phyloP scores from a whole-genome alignment of 2,888 invertebrate species.

The Tipula lateralis region DNA sequence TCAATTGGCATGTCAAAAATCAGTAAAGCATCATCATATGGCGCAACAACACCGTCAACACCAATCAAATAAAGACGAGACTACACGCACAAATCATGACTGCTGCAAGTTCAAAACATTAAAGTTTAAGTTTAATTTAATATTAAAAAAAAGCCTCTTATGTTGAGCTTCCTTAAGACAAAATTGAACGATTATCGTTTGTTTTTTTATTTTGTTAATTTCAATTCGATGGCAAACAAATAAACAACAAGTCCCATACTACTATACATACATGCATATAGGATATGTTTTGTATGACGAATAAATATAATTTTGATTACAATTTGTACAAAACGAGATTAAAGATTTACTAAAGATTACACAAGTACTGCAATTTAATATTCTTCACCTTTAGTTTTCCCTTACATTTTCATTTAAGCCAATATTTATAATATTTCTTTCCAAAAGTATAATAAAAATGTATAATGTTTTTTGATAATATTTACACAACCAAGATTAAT shows the following conservation, averaged over 20 bases:
- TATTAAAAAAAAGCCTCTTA: slow-evolving; percentile 12
- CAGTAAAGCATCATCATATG: slow-evolving; percentile 78
- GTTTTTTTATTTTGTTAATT: background rate
- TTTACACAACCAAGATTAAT: background rate
- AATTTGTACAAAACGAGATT: background rate
- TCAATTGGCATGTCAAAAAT: slow-evolving; percentile 80
- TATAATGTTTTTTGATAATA: background rate
- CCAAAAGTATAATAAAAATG: background rate
- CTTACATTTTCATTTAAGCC: background rate
- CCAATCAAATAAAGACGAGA: background rate
- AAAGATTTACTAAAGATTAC: background rate
- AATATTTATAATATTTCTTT: background rate
- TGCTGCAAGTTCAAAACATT: slow-evolving; percentile 4
- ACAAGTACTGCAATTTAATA: background rate
- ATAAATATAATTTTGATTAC: background rate
- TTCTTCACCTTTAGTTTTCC: background rate
- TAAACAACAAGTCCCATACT: background rate
- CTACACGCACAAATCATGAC: background rate
- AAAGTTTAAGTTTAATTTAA: background rate
- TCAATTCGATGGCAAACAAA: background rate
- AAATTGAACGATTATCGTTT: background rate
- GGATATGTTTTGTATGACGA: background rate
- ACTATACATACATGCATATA: no score
- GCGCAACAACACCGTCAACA: slow-evolving; percentile 45
- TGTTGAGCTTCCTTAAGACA: slow-evolving; percentile 25